Evolutionary conservation across 2,888 invertebrate species (phyloP).

Genomic region (Melolontha melolontha): DNA sequence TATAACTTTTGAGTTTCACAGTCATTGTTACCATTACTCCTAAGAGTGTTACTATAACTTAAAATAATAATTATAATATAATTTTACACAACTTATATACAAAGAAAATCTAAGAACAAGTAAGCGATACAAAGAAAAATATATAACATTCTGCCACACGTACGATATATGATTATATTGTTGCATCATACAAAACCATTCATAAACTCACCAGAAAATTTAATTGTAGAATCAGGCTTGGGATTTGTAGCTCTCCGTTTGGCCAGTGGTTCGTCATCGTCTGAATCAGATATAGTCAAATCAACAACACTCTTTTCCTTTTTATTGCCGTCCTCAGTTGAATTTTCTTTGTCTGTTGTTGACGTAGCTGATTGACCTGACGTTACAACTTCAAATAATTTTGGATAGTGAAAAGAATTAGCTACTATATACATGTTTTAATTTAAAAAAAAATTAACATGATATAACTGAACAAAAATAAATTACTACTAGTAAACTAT

Average conservation of each 20-base stretch:
- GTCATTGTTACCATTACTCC: constrained; percentile 19
- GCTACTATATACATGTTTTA: not conserved
- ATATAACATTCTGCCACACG: constrained; percentile 2
- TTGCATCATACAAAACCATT: constrained; percentile 4
- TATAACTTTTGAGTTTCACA: constrained; percentile 29
- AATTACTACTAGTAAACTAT: no score
- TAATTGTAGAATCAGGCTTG: constrained; percentile 63
- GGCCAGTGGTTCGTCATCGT: constrained; percentile 76
- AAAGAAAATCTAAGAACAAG: not conserved
- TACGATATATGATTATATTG: not conserved
- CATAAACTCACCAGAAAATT: constrained; percentile 60
- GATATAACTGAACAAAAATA: no score
- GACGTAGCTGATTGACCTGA: constrained; percentile 54
- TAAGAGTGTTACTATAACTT: constrained; percentile 7
- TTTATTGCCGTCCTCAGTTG: constrained; percentile 56
- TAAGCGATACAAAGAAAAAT: constrained; percentile 16
- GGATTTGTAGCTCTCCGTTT: constrained; percentile 69
- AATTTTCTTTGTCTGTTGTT: constrained; percentile 52
- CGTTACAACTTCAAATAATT: constrained; percentile 52
- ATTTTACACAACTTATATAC: constrained; percentile 12
- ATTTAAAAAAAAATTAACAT: not conserved
- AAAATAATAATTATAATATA: constrained; percentile 11
- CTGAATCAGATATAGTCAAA: constrained; percentile 80
- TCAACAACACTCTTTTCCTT: constrained; percentile 72
- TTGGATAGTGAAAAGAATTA: not conserved